A percentile compares a stretch with the other conserved stretches of the same genome.
Conservation (phyloP, 2,113 vertebrate species). For the Chionomys nivalis region DNA sequence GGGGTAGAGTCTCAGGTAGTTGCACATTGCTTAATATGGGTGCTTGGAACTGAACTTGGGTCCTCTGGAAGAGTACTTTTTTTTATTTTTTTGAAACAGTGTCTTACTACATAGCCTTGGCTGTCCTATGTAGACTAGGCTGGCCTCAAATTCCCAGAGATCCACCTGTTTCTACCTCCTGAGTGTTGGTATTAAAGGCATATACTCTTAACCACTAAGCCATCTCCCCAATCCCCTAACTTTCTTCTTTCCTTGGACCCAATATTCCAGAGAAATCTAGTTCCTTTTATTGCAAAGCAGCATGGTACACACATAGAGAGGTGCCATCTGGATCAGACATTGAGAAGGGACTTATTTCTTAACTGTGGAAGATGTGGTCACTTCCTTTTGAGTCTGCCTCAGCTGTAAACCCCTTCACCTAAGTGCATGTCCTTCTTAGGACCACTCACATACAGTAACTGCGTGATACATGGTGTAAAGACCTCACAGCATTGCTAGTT, state of each 20-base stretch:
- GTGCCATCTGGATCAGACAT: neutral
- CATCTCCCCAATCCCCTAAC: too few relatives aligned
- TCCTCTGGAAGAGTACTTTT: too few relatives aligned
- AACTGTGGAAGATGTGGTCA: neutral
- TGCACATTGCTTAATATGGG: too few relatives aligned
- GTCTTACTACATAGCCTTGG: neutral
- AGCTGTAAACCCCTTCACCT: neutral
- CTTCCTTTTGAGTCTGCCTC: neutral
- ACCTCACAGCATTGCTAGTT: neutral
- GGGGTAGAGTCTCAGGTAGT: too few relatives aligned
- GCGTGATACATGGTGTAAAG: neutral
- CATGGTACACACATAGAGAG: neutral
- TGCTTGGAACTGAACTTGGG: too few relatives aligned
- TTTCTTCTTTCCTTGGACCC: neutral
- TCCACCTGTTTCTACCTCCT: too few relatives aligned
- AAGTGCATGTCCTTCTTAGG: neutral
- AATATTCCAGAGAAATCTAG: neutral
- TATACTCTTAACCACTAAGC: too few relatives aligned
- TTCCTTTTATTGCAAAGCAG: neutral
- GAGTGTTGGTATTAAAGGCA: too few relatives aligned
- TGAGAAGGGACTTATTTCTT: neutral
- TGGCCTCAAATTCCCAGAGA: too few relatives aligned
- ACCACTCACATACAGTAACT: neutral
- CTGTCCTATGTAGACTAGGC: too few relatives aligned
- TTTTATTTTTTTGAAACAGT: too few relatives aligned